Percentiles rank a stretch among this genome's conserved stretches.
phyloP scores from a whole-genome alignment of 2,797 vertebrate species.

The Myotis myotis region DNA sequence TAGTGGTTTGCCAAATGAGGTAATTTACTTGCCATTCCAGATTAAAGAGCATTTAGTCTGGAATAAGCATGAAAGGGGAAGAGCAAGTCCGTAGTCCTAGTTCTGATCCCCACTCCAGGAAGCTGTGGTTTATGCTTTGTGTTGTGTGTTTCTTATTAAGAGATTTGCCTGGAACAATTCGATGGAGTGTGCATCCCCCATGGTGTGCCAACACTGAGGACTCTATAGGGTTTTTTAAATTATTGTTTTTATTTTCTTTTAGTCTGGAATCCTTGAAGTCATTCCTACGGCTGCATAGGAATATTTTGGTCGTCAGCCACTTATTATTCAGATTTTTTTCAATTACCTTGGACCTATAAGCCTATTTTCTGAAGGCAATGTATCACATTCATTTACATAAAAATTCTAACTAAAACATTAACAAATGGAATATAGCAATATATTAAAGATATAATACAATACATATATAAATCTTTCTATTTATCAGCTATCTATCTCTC shows the following conservation, averaged over 20 bases:
- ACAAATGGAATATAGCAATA: neutral
- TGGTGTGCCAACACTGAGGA: neutral
- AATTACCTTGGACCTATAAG: neutral
- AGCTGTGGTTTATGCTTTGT: neutral
- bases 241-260: slow-evolving; percentile 25
- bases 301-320: neutral
- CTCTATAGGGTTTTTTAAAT: neutral
- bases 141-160: neutral
- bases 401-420: neutral
- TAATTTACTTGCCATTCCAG: no score
- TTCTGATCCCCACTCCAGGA: neutral
- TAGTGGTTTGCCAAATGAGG: neutral
- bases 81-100: neutral
- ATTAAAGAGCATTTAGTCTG: neutral
- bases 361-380: neutral
- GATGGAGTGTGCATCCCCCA: neutral
- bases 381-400: neutral
- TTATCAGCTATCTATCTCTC: neutral
- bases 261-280: neutral
- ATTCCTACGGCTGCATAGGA: neutral
- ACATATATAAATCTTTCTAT: neutral
- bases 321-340: neutral
- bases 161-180: neutral
- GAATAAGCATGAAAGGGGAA: neutral
- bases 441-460: neutral